Conservation (phyloP, 2,113 vertebrate species). For the Aleadryas rufinucha region DNA sequence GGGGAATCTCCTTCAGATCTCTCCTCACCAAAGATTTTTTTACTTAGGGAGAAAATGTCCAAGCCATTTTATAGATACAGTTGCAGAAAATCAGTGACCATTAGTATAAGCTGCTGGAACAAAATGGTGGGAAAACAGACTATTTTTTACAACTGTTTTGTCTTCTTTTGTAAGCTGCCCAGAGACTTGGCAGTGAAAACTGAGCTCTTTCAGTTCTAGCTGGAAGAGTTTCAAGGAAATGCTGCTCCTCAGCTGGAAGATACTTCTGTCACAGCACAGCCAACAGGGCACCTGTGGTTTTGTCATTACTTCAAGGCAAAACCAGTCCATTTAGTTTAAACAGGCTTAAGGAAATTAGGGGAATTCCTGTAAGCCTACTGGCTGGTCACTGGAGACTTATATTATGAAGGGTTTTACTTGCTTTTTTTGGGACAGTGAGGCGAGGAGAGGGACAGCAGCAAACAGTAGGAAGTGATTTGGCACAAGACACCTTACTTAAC, state of each 20-base stretch:
- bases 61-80: not conserved
- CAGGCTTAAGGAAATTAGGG: not conserved
- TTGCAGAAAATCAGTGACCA: not conserved
- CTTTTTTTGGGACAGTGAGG: not conserved
- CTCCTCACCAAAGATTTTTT: not conserved
- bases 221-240: not conserved
- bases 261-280: not conserved
- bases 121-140: not conserved
- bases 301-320: not conserved
- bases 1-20: not conserved
- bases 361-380: not conserved
- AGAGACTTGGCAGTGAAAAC: not conserved
- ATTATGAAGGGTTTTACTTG: not conserved
- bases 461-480: not conserved
- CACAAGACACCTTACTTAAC: not conserved
- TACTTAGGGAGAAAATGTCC: not conserved
- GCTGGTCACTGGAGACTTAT: not conserved
- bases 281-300: not conserved
- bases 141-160: not conserved
- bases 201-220: not conserved
- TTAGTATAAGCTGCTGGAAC: not conserved
- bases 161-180: not conserved
- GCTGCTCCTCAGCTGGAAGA: not conserved
- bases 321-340: not conserved
- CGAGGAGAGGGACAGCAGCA: not conserved